Evolutionary conservation across 2,888 invertebrate genomes (phyloP).

Genomic region (Pristionchus arcanus): DNA sequence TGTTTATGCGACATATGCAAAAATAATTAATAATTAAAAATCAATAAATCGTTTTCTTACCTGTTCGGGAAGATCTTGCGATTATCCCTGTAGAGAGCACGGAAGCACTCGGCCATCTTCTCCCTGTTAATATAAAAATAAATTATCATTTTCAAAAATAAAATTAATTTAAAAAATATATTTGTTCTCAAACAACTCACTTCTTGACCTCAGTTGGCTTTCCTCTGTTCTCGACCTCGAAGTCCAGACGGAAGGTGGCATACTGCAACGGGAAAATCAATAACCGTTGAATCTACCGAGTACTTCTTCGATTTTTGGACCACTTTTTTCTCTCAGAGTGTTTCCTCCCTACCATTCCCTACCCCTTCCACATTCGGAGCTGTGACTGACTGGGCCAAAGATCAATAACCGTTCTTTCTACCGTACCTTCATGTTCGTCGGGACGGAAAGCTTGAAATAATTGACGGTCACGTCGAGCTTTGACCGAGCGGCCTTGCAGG

Average conservation of each 20-base stretch:
- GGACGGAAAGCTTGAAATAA: constrained; percentile 41
- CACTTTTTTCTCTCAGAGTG: too few species aligned
- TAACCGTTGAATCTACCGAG: background rate
- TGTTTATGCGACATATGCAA: too few species aligned
- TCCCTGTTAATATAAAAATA: background rate
- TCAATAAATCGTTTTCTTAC: background rate
- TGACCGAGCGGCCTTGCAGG: background rate
- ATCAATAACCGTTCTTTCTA: background rate
- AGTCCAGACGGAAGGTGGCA: background rate
- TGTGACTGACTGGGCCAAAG: too few species aligned
- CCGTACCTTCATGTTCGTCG: background rate
- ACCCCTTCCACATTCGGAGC: too few species aligned
- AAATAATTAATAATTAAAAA: background rate
- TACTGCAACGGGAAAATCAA: background rate
- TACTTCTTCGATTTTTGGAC: too few species aligned
- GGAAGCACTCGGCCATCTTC: background rate
- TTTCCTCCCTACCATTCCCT: too few species aligned
- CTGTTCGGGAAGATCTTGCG: background rate
- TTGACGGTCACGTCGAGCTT: constrained; percentile 57
- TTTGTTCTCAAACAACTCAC: too few species aligned
- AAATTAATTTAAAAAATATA: background rate
- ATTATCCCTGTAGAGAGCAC: background rate
- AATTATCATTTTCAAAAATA: background rate
- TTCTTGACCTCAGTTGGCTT: background rate
- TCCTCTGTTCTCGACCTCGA: background rate